phyloP scores from a whole-genome alignment of 1,140 invertebrate genomes.

The Hyles vespertilio region DNA sequence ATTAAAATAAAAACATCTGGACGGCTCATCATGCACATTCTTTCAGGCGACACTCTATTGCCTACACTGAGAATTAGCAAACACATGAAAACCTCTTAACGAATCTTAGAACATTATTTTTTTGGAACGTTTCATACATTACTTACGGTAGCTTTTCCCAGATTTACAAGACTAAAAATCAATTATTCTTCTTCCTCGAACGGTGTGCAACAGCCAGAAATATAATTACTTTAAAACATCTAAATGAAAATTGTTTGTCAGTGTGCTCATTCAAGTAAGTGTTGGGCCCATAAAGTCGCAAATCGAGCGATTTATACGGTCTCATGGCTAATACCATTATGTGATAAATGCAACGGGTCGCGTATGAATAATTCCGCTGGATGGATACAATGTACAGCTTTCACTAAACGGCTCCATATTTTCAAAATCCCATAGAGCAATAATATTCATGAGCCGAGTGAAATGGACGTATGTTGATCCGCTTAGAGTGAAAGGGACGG shows the following conservation, averaged over 20 bases:
- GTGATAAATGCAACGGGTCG: slow-evolving; percentile 70
- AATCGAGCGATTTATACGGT: slow-evolving; percentile 69
- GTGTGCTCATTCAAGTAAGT: slow-evolving; percentile 8
- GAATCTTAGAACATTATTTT: too few relatives aligned
- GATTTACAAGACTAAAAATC: too few relatives aligned
- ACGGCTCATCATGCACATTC: not conserved
- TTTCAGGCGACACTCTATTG: not conserved
- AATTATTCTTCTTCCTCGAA: not conserved
- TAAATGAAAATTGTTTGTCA: too few relatives aligned
- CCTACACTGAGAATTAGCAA: not conserved
- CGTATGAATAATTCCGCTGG: slow-evolving; percentile 72
- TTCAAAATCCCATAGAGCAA: slow-evolving; percentile 76
- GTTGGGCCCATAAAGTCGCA: slow-evolving; percentile 51
- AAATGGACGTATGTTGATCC: slow-evolving; percentile 48
- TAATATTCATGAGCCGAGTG: slow-evolving; percentile 73
- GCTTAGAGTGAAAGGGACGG: slow-evolving; percentile 42
- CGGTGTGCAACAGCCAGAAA: not conserved
- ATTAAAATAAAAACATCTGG: slow-evolving; percentile 9
- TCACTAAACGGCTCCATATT: slow-evolving; percentile 75
- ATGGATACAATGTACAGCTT: slow-evolving; percentile 73
- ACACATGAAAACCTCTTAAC: too few relatives aligned
- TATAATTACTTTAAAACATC: too few relatives aligned
- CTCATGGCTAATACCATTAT: slow-evolving; percentile 74
- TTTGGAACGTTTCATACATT: too few relatives aligned
- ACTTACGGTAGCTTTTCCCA: too few relatives aligned